phyloP scores from a whole-genome alignment of 2,797 vertebrate genomes.

The Phylloscopus collybita region DNA sequence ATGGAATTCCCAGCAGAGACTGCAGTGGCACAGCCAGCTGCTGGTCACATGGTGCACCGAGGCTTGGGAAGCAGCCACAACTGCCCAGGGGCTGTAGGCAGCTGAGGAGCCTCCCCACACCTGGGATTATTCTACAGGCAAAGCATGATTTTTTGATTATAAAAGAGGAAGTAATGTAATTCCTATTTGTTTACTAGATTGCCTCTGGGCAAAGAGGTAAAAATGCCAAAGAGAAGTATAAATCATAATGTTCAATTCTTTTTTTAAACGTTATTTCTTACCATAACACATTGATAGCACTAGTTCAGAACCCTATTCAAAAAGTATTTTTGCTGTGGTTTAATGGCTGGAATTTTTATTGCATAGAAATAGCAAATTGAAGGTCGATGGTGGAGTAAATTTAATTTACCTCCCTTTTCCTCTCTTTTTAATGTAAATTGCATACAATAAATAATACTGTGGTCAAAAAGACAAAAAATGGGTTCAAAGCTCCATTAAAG shows the following conservation, averaged over 20 bases:
- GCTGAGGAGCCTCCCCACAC: neutral
- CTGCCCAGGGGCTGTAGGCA: neutral
- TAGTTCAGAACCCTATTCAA: neutral
- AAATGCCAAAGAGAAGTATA: neutral
- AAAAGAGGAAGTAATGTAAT: neutral
- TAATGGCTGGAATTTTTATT: neutral
- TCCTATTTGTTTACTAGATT: constrained; percentile 11
- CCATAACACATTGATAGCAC: neutral
- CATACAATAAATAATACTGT: neutral
- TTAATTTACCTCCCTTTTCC: neutral
- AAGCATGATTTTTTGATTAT: neutral
- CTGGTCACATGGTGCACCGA: fast-evolving
- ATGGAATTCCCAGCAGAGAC: neutral
- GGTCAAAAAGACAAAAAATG: neutral
- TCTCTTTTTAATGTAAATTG: neutral
- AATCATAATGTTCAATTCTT: neutral
- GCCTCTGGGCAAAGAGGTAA: neutral
- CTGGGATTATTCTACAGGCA: neutral
- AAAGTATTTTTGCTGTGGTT: neutral
- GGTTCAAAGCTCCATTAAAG: neutral
- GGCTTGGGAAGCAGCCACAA: neutral
- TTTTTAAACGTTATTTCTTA: neutral
- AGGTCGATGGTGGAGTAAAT: neutral
- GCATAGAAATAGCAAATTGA: neutral
- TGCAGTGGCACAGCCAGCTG: neutral